Base-by-base conservation (phyloP, 2,888 invertebrate species). In the Tetanocera ferruginea region DNA sequence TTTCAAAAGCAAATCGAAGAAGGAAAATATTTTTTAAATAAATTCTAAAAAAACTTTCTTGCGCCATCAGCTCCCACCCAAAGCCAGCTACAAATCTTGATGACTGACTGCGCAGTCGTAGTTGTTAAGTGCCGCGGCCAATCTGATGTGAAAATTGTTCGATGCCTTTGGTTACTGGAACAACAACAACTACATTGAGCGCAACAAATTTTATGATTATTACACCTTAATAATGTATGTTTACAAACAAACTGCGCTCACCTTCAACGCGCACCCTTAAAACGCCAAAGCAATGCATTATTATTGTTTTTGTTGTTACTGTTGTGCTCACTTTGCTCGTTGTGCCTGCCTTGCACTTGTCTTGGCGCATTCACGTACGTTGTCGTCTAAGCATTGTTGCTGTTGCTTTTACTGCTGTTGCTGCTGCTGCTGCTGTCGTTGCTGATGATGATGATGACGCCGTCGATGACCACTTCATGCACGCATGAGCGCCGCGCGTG, bases 181-280 rank as follows among this genome's bases (percentile, higher is more conserved):
- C 73, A 62, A 62, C 51, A 64, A 34, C 73, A n/a, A 23, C 31
- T 31, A 52, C 37, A 31, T 67, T 55, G 19, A 23, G 34, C 85
- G 83, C 83, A 82, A 86, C 86, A 87, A 87, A 85, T 87, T 87
- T 87, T 84, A 87, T 87, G 85, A 85, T 87, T 87, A 87, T 87
- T 87, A 86, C 86, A 86, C 86, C 86, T 86, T 86, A 87, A 87
- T 87, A 86, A 86, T 83, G 85, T 84, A 81, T 84, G 86, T 87
- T 87, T 87, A 86, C 86, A 87, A 87, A 87, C 86, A 87, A 86
- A 87, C 83, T 84, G 85, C 84, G 85, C 86, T 84, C 85, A 83
- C 37, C 76, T 60, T 34, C 43, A 43, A 43, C 66, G 71, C 43
- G 43, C 23, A 37, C 60, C 34, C 57, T 55, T 49, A 28, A 67